Evolutionary conservation across 2,888 invertebrate species (phyloP), one percentile per base, ranked within the genome.

Genomic region (Petrolisthes cinctipes): DNA sequence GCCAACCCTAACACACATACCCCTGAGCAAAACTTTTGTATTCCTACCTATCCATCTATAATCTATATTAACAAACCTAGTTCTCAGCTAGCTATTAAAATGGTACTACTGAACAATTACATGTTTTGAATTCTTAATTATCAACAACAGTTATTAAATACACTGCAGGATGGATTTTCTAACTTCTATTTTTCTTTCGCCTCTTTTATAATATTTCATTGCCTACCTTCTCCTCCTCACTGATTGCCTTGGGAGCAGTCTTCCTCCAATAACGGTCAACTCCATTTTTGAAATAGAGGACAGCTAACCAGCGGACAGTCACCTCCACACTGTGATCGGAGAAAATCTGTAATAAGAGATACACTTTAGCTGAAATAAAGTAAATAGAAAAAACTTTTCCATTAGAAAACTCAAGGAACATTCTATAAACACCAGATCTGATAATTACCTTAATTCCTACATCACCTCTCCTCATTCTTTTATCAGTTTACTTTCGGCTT

Each of bases 201-300:
- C 14, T 3, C n/a, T n/a, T 68, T n/a, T 37, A 37, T 37, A 37
- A 37, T 37, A 37, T 20, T 68, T 9, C 71, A 23, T 83, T 9
- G 14, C 83, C 9, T 84, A 90, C 90, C 89, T 89, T 90, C 85
- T 91, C 91, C n/a, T 90, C 90, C 71, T 91, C 91, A 37, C 66
- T 73, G 37, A 91, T 90, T 23, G 89, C 86, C 17, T 91, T 87
- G 76, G 89, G 90, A 11, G 91, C 89, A 54, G 89, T 86, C 66
- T 89, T 91, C 37, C 91, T 82, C 91, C 91, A 91, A 78, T 97
- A 97, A 88, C 95, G 95, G 91, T 98, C 98, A 4, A 98, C 95
- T 2, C 98, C 98, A 94, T 98, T 98, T 93, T 99, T 99, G 92
- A 98, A 95, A 93, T 96, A 98, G 92, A 98, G 95, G 57, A 97